Evolutionary conservation across 2,888 invertebrate species (phyloP), one percentile per base, ranked within the genome.

Genomic region (Drosophila ezoana): DNA sequence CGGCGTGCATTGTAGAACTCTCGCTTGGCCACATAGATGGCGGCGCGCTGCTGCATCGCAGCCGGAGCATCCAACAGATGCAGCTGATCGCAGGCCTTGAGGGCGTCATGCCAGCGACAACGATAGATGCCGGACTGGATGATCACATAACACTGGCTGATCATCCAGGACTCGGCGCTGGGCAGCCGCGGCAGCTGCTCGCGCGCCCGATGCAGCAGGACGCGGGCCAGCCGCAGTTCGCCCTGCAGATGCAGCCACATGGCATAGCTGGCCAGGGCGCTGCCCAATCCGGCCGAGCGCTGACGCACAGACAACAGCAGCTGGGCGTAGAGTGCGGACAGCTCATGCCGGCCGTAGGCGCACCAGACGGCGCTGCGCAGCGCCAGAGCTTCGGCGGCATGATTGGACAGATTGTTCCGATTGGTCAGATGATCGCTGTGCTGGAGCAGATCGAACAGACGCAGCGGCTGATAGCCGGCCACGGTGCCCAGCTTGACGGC

Each of bases 281-380:
- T 94, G 88, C 96, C 95, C 13, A 95, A 93, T 11, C 95, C 94
- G 77, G 96, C 95, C 1, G 95, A 90, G 76, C 93, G 93, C 90
- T 96, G 95, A 89, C 97, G 96, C 18, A 96, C 93, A 80, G 96
- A 95, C 0, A 98, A 93, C 40, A 97, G 92, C 13, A 97, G 92
- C 91, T 98, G 97, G 52, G 96, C 95, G 91, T 95, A 95, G 37
- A 98, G 93, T 0, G 96, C 95, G 0, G 96, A 95, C 94, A 97
- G 95, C 91, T 97, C 96, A 1, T 95, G 95, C 91, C 97, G 96
- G 0, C 98, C 98, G 90, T 97, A 98, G 59, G 97, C 94, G 13
- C 95, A 94, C 98, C 98, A 98, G 10, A 98, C 93, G 0, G 97
- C 96, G 1, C 97, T 95, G 78, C 96, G 95, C 92, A 97, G 95